Base-by-base conservation (phyloP, 2,797 vertebrate species). In the Enteromius paludinosus region DNA sequence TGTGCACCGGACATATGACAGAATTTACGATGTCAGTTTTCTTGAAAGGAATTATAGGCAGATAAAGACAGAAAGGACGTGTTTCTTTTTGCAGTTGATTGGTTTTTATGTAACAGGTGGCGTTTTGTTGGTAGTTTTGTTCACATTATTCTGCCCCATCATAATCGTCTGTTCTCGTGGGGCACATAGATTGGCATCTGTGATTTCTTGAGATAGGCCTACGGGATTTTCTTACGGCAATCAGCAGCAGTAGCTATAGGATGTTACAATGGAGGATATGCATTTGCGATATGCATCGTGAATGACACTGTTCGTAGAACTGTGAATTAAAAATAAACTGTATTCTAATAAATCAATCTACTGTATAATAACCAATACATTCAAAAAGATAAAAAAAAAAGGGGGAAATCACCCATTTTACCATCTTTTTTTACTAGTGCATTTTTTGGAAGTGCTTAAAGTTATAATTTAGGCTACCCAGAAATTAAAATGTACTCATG, bases 71-170 rank as follows among this genome's bases (percentile, higher is more conserved):
- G 41, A 33, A 72, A 14, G 5, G 0, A 41, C 8, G 10, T 33
- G 25, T 28, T 28, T 72, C 45, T 4, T 47, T 54, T 69, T 5
- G 28, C 35, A 17, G 43, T 35, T n/a, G 6, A 49, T 49, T 35
- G 20, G 4, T 15, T 78, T 78, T 65, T 23, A n/a, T 35, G 28
- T 54, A 73, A 72, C 45, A 35, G 70, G 33, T 25, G 12, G 69
- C 1, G 2, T 71, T 71, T 49, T 49, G 25, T 49, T 49, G 25
- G 23, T 49, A 11, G 9, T 71, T 71, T 70, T 2, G 25, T 52
- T 49, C 28, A 5, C n/a, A 54, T 54, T 52, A 33, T 52, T 28
- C 43, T 33, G 45, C 17, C 9, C 17, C 11, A 33, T 30, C 17
- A 33, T 43, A 68, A 43, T 23, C n/a, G 35, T 49, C 17, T 33